Evolutionary conservation across 2,888 invertebrate genomes (phyloP).

Genomic region (Onthophagus sagittarius): DNA sequence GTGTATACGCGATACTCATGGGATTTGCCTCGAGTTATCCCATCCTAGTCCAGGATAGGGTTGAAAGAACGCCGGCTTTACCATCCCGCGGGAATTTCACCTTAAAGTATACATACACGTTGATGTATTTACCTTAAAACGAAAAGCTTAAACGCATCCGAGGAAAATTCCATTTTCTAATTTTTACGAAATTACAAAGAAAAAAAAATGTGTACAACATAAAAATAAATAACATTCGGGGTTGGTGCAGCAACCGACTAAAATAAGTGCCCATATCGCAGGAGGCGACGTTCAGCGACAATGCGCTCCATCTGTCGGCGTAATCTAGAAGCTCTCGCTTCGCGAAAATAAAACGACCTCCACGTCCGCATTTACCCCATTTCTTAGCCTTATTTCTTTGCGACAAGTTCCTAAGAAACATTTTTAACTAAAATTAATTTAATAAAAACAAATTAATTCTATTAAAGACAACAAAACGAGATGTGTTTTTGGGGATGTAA

Average conservation of each 20-base stretch:
- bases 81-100: not conserved
- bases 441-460: not conserved
- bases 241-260: slow-evolving; percentile 16
- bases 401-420: not conserved
- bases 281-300: slow-evolving; percentile 24
- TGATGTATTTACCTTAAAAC: no score
- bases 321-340: slow-evolving; percentile 23
- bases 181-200: no score
- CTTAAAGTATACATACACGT: not conserved
- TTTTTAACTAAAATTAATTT: no score
- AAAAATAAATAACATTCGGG: slow-evolving; percentile 1
- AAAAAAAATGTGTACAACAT: slow-evolving; percentile 1
- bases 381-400: not conserved
- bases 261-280: slow-evolving; percentile 24
- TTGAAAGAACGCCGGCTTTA: not conserved
- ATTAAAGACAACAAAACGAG: not conserved
- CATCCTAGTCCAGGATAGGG: not conserved
- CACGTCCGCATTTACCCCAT: slow-evolving; percentile 10
- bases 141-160: no score
- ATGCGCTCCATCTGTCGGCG: slow-evolving; percentile 34
- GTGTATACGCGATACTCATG: not conserved
- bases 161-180: no score
- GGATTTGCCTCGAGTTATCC: not conserved
- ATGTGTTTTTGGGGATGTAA: not conserved
- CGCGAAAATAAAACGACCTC: slow-evolving; percentile 19